phyloP scores from a whole-genome alignment of 2,113 vertebrate genomes.

The Cyanoramphus novaezelandiae region DNA sequence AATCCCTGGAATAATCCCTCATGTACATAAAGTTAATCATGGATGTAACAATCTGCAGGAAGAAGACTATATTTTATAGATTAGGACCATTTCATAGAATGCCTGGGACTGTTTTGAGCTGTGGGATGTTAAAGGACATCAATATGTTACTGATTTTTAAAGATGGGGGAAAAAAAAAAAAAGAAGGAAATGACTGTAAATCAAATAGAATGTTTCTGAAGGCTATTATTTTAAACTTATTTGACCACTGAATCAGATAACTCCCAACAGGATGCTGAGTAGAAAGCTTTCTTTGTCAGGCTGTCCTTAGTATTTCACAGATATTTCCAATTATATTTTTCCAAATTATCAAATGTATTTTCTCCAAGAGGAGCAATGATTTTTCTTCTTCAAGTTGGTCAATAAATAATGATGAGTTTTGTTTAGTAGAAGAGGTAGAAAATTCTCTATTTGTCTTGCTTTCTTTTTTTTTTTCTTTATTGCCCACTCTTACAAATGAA shows the following conservation, averaged over 20 bases:
- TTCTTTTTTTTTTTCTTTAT: background rate
- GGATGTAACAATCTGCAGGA: conserved; percentile 24
- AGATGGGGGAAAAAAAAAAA: background rate
- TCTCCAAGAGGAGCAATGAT: background rate
- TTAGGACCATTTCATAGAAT: background rate
- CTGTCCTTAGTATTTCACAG: background rate
- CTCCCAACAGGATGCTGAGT: background rate
- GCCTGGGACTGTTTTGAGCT: background rate
- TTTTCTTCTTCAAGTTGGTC: background rate
- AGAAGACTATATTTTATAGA: background rate
- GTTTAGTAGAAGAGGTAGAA: background rate
- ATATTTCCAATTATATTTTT: conserved; percentile 1
- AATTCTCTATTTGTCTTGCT: background rate
- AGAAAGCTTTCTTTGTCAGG: background rate
- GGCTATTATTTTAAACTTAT: conserved; percentile 29
- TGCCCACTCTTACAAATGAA: background rate
- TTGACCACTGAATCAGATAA: conserved; percentile 31
- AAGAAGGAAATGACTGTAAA: conserved; percentile 19
- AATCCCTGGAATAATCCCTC: background rate
- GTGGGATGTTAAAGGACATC: background rate
- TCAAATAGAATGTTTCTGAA: conserved; percentile 15
- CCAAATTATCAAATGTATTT: conserved; percentile 18
- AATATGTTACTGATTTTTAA: background rate
- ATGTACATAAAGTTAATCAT: background rate
- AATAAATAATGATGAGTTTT: conserved; percentile 9